Evolutionary conservation across 2,888 invertebrate genomes (phyloP), one percentile per base, ranked within the genome.

Genomic region (Ischnus inquisitorius): DNA sequence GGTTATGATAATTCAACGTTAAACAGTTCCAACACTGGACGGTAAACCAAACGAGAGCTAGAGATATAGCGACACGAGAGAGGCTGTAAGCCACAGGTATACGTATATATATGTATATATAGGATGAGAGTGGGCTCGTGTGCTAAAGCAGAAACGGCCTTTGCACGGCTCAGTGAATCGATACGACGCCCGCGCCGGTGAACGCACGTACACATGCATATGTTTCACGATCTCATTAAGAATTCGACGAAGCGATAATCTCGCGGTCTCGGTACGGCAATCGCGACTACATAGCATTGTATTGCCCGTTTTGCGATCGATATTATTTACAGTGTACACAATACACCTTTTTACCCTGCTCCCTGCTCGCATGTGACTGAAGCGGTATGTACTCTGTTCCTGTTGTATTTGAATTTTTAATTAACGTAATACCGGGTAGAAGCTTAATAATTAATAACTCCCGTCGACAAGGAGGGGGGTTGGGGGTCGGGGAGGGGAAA

Each of bases 381-480:
- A 34, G 16, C 62, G 48, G 34, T 28, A 51, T 19, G 28, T 74
- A 82, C 86, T 90, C 88, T 88, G 87, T 87, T 84, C 83, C 81
- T 81, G 75, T 74, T 82, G 68, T 79, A 90, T 89, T 89, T 88
- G 86, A 88, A 89, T 90, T 90, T 91, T 91, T 91, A 92, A 92
- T 91, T 91, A 92, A 87, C 88, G 87, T 90, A 88, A 91, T 91
- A 90, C 88, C 85, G 86, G 51, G 19, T 83, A 67, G 89, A 85
- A 88, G 88, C 88, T 90, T 89, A 89, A 90, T 92, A 91, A 92
- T 90, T 92, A 92, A 91, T 91, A 91, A 91, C 88, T 89, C 87
- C 85, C 86, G 76, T 77, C 72, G 76, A 80, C 77, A 79, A 41
- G 68, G 51, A n/a, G n/a, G n/a, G n/a, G n/a, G 46, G 64, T 54